Percentiles rank a stretch among this genome's conserved stretches.
phyloP scores from a whole-genome alignment of 2,888 invertebrate species.

The Pachydiplax longipennis region DNA sequence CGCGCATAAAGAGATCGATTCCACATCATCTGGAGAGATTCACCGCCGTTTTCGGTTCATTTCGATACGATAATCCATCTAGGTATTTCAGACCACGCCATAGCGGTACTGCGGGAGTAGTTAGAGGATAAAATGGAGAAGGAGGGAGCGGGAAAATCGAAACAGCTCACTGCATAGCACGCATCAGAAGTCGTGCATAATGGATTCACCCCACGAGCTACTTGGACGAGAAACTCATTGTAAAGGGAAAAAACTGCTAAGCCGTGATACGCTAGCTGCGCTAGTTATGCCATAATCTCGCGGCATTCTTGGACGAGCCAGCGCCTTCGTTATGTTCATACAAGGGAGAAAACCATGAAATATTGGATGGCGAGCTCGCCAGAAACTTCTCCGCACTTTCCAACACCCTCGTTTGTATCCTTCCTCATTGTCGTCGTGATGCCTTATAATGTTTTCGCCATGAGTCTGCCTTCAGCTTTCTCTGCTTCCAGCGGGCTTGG shows the following conservation, averaged over 20 bases:
- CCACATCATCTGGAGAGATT: neutral
- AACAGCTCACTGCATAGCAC: neutral
- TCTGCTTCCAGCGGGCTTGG: neutral
- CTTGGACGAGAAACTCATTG: neutral
- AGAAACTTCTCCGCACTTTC: neutral
- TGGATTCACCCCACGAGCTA: neutral
- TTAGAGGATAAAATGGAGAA: neutral
- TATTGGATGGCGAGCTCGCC: neutral
- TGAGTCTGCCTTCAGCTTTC: neutral
- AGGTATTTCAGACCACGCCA: neutral
- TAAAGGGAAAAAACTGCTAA: neutral
- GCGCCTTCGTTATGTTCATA: neutral
- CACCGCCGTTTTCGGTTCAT: neutral
- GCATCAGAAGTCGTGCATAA: constrained; percentile 23
- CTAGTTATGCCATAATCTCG: neutral
- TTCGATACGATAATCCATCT: neutral
- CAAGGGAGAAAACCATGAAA: neutral
- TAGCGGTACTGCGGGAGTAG: neutral
- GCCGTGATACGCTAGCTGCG: neutral
- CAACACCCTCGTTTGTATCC: neutral
- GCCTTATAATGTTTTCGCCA: neutral
- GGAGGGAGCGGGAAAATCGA: neutral
- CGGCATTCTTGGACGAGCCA: neutral
- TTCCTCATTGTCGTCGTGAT: neutral
- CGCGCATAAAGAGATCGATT: too few relatives aligned